Percentiles rank a stretch among this genome's conserved stretches.
Evolutionary conservation across 2,888 invertebrate genomes (phyloP).

Genomic region (Lochmaea capreae): DNA sequence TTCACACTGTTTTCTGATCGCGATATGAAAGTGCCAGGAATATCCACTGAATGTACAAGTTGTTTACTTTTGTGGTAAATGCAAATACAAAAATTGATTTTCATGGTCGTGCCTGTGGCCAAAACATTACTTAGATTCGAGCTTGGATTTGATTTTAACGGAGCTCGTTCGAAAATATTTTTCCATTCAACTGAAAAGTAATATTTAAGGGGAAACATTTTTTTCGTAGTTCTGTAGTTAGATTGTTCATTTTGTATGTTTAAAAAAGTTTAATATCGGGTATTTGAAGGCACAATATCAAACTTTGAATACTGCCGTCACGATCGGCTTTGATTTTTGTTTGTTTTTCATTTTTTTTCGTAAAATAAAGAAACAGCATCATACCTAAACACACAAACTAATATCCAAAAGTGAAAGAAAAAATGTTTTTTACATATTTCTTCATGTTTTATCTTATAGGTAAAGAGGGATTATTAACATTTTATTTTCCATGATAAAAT

Average conservation of each 20-base stretch:
- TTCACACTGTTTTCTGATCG: constrained; percentile 28
- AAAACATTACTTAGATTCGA: constrained; percentile 8
- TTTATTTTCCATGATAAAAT: constrained; percentile 42
- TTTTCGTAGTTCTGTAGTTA: too few species aligned
- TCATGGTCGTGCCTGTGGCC: constrained; percentile 17
- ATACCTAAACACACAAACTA: too few species aligned
- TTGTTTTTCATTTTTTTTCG: too few species aligned
- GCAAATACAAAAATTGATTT: constrained; percentile 33
- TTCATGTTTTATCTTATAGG: constrained; percentile 32
- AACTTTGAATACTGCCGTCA: too few species aligned
- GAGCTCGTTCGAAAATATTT: not conserved
- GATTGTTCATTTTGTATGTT: too few species aligned
- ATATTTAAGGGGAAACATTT: not conserved
- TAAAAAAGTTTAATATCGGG: too few species aligned
- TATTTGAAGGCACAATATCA: too few species aligned
- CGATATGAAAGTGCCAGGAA: constrained; percentile 29
- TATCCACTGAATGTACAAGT: constrained; percentile 31
- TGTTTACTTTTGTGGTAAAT: constrained; percentile 33
- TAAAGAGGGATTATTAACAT: constrained; percentile 40
- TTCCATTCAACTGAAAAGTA: not conserved
- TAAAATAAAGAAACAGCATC: too few species aligned
- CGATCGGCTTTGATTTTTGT: too few species aligned
- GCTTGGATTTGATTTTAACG: constrained; percentile 4
- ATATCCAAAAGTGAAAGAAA: too few species aligned
- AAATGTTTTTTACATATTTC: too few species aligned